phyloP scores from a whole-genome alignment of 2,113 vertebrate genomes.

The Rhagologus leucostigma region DNA sequence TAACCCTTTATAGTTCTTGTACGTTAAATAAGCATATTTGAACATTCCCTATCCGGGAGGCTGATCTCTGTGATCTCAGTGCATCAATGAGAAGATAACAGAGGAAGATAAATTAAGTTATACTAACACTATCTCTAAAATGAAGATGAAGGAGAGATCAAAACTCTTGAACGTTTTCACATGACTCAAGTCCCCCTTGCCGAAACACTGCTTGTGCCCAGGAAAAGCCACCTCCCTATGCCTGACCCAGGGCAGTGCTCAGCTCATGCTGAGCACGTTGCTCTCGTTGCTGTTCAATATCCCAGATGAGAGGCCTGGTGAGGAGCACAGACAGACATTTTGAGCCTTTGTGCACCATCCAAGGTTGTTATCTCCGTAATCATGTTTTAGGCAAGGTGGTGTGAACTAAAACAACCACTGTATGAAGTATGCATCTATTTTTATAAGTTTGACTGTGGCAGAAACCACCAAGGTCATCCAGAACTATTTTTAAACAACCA shows the following conservation, averaged over 20 bases:
- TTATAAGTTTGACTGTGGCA: neutral
- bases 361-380: neutral
- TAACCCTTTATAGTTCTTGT: neutral
- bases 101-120: neutral
- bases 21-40: neutral
- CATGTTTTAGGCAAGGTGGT: neutral
- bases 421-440: neutral
- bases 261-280: accelerated
- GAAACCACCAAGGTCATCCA: neutral
- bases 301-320: neutral
- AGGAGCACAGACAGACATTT: neutral
- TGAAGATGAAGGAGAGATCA: neutral
- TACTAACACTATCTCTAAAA: neutral
- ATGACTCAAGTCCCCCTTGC: neutral
- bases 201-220: accelerated
- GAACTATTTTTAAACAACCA: neutral
- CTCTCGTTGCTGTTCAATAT: accelerated
- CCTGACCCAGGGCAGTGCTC: accelerated
- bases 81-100: neutral
- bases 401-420: neutral
- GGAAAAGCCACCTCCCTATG: accelerated
- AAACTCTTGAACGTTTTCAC: neutral
- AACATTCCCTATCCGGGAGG: neutral
- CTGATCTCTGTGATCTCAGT: neutral
- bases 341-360: neutral